Percentiles rank a stretch among this genome's conserved stretches.
Evolutionary conservation across 2,113 vertebrate species (phyloP).

Genomic region (Ailuropoda melanoleuca): DNA sequence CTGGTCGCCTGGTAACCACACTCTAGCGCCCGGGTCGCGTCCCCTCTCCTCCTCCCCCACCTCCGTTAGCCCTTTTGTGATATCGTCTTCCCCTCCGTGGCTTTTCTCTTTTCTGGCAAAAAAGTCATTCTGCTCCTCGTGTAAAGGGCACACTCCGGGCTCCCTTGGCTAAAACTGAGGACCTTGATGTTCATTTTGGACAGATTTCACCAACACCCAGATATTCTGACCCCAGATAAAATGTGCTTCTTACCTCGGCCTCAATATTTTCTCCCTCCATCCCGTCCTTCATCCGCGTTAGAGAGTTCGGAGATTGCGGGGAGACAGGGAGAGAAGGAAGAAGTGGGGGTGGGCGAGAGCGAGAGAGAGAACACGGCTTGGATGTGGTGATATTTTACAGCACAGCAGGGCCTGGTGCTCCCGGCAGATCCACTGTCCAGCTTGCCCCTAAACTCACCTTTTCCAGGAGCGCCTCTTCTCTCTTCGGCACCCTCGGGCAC

Average conservation of each 20-base stretch:
- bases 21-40: background rate
- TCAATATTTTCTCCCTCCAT: background rate
- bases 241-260: background rate
- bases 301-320: background rate
- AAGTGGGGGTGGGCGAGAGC: background rate
- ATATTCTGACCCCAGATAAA: background rate
- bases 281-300: background rate
- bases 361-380: background rate
- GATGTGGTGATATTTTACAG: background rate
- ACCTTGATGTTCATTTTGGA: background rate
- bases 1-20: constrained; percentile 71
- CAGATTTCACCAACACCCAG: background rate
- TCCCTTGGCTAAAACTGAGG: background rate
- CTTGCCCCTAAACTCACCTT: background rate
- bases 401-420: too few species aligned
- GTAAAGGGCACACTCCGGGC: background rate
- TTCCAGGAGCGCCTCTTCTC: background rate
- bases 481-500: background rate
- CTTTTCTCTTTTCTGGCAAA: background rate
- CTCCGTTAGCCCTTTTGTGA: constrained; percentile 60
- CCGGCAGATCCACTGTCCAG: background rate
- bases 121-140: background rate
- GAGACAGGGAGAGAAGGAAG: too few species aligned
- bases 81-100: background rate
- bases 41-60: background rate